Evolutionary conservation across 2,888 invertebrate species (phyloP).

Genomic region (Ichneumoninae sp.): DNA sequence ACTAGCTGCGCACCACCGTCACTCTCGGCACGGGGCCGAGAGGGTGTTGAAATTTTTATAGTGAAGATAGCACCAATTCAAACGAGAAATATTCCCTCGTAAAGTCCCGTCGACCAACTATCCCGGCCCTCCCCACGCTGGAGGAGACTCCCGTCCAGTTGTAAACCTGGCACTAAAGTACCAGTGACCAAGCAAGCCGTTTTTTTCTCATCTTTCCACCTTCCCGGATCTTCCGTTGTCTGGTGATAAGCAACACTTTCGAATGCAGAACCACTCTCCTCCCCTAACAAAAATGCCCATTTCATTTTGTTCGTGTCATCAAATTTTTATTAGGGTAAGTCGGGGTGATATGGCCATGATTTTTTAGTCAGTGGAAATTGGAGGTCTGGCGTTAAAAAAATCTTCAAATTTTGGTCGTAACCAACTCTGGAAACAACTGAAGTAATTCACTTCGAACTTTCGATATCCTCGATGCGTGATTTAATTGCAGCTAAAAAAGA

Average conservation of each 20-base stretch:
- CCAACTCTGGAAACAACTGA: too few species aligned
- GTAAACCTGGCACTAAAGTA: constrained; percentile 24
- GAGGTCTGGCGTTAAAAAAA: too few species aligned
- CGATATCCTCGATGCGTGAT: too few species aligned
- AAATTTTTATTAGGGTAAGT: constrained; percentile 7
- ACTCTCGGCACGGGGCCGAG: not conserved
- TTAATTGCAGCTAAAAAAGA: too few species aligned
- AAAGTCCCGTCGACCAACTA: constrained; percentile 35
- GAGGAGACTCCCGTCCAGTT: constrained; percentile 26
- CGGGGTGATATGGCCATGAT: too few species aligned
- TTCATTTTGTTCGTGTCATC: not conserved
- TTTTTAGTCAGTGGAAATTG: too few species aligned
- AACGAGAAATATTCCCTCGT: constrained; percentile 32
- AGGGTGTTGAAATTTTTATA: constrained; percentile 28
- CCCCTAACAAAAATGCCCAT: not conserved
- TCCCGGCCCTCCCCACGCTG: not conserved
- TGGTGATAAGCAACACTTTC: constrained; percentile 1
- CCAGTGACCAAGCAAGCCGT: constrained; percentile 29
- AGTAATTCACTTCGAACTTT: too few species aligned
- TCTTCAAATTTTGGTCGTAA: too few species aligned
- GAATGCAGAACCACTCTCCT: not conserved
- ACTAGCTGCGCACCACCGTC: not conserved
- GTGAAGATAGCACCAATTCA: constrained; percentile 20
- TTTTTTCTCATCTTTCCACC: constrained; percentile 4
- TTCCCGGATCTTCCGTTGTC: not conserved